These are phyloP conservation scores for Conus betulinus DNA, from an alignment of 1,140 invertebrate species.

Conservation along the genomic window DNA sequence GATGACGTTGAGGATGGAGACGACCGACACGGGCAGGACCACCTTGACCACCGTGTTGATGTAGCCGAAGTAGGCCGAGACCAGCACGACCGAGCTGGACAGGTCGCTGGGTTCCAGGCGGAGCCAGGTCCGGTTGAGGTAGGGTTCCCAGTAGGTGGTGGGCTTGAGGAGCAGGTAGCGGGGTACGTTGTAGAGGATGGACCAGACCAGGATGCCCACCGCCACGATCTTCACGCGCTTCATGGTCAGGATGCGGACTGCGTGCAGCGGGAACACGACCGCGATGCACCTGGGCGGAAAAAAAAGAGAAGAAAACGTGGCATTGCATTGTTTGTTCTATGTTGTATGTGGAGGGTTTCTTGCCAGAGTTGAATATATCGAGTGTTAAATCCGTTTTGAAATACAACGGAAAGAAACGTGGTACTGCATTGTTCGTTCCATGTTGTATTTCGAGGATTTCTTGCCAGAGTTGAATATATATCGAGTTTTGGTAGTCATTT, in stretches of 20 bases:
- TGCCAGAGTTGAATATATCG: no score
- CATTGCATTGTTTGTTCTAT: no score
- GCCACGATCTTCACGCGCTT: conserved; percentile 27
- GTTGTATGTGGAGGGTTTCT: no score
- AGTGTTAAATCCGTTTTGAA: no score
- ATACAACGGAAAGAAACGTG: no score
- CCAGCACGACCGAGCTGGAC: background rate
- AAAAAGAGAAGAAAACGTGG: no score
- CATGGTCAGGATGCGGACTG: conserved; percentile 25
- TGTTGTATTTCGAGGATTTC: no score
- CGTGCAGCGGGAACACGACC: conserved; percentile 28
- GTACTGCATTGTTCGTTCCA: no score
- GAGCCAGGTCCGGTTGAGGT: conserved; percentile 32
- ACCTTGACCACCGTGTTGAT: conserved; percentile 34
- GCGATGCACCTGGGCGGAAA: conserved; percentile 5
- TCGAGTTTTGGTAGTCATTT: no score
- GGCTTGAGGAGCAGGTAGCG: conserved; percentile 35
- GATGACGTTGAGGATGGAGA: conserved; percentile 33
- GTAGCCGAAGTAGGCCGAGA: conserved; percentile 40
- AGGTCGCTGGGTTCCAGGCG: conserved; percentile 30
- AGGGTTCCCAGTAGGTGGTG: conserved; percentile 32
- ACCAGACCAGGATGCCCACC: conserved; percentile 18
- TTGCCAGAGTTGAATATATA: no score
- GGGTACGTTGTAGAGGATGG: conserved; percentile 32
- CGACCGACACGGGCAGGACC: conserved; percentile 8